Percentiles rank a stretch among this genome's conserved stretches.
Conservation (phyloP, 2,888 invertebrate genomes). For the Nowickia ferox region DNA sequence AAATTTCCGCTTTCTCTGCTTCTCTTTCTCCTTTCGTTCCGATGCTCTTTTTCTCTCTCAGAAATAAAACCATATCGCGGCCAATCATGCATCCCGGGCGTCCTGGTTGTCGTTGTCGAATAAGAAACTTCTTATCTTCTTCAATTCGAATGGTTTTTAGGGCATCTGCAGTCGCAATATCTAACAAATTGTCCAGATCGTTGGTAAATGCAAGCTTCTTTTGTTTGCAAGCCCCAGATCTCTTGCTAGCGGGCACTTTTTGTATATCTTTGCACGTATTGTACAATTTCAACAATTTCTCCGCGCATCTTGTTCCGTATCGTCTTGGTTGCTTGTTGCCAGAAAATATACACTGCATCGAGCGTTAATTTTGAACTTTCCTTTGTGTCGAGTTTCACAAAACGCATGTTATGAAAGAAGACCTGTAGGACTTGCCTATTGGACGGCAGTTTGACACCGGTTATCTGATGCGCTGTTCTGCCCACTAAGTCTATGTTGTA, state of each 20-base stretch:
- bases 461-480: slow-evolving; percentile 36
- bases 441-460: slow-evolving; percentile 23
- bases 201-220: slow-evolving; percentile 25
- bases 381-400: not conserved
- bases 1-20: slow-evolving; percentile 29
- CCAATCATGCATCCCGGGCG: slow-evolving; percentile 32
- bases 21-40: slow-evolving; percentile 21
- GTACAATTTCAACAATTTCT: slow-evolving; percentile 28
- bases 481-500: slow-evolving; percentile 42
- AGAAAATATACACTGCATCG: slow-evolving; percentile 16
- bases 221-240: slow-evolving; percentile 16
- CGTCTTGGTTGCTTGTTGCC: slow-evolving; percentile 6
- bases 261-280: slow-evolving; percentile 24
- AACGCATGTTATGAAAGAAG: slow-evolving; percentile 28
- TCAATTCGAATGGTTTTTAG: slow-evolving; percentile 32
- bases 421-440: slow-evolving; percentile 22
- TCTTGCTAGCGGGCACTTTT: slow-evolving; percentile 26
- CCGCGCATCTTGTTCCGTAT: slow-evolving; percentile 26
- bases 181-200: too few relatives aligned
- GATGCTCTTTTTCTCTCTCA: slow-evolving; percentile 28
- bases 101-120: slow-evolving; percentile 35
- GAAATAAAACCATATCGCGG: slow-evolving; percentile 25
- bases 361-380: slow-evolving; percentile 15
- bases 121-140: slow-evolving; percentile 35
- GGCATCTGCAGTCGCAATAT: slow-evolving; percentile 25